Conservation (phyloP, 2,888 invertebrate species). For the Scaptomyza reducta region DNA sequence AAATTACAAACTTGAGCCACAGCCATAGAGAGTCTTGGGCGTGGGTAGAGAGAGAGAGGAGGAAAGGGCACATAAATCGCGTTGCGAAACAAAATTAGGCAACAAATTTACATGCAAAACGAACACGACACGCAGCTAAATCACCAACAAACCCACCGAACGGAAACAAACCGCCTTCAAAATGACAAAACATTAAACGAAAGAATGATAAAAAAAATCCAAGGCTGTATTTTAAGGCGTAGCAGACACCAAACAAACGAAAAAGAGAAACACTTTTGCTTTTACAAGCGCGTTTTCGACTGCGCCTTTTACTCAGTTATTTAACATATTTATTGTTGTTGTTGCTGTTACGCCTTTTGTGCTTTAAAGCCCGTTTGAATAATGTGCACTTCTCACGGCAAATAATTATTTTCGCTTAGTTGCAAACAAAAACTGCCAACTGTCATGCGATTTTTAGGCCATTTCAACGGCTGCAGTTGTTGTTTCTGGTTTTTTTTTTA, state of each 20-base stretch:
- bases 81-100: constrained; percentile 62
- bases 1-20: constrained; percentile 37
- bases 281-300: constrained; percentile 53
- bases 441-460: constrained; percentile 72
- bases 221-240: constrained; percentile 20
- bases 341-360: constrained; percentile 31
- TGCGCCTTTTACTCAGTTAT: constrained; percentile 54
- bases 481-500: not conserved
- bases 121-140: constrained; percentile 62
- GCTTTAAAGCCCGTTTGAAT: constrained; percentile 62
- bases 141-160: constrained; percentile 50
- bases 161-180: constrained; percentile 35
- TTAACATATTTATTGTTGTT: constrained; percentile 62
- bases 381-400: constrained; percentile 81
- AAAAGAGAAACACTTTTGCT: constrained; percentile 65
- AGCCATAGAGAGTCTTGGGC: not conserved
- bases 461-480: constrained; percentile 47
- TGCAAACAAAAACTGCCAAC: constrained; percentile 56
- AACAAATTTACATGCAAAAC: constrained; percentile 71
- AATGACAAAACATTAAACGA: constrained; percentile 57
- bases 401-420: constrained; percentile 81
- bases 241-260: too few relatives aligned
- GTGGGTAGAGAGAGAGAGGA: not conserved
- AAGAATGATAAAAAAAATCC: constrained; percentile 14
- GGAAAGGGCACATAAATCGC: constrained; percentile 55